Base-by-base conservation (phyloP, 2,888 invertebrate genomes). In the Strigamia transsilvanica region DNA sequence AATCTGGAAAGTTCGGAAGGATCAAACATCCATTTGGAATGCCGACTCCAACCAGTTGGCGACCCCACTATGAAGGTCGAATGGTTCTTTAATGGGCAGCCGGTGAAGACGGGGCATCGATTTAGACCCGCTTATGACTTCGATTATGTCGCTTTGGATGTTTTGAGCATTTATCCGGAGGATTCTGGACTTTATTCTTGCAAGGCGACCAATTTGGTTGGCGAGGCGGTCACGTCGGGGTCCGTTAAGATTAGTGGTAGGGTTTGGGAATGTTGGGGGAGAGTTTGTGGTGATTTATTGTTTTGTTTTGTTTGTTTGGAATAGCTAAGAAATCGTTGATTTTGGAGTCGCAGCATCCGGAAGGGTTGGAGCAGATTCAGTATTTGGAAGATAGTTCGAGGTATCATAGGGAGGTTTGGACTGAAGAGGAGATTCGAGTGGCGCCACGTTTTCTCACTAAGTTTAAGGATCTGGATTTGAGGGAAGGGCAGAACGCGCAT, bases 161-260 rank as follows among this genome's bases (percentile, higher is more conserved):
- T 99, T 80, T 90, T 98, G 27, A 97, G 97, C 86, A 97, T 98
- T 32, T 98, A 98, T 87, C 96, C 99, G n/a, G 94, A 94, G 86
- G 99, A 99, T 89, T 96, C 96, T 7, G 98, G 98, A 21, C 94
- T 97, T 0, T 99, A 98, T 88, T 96, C 96, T 13, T 98, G 97
- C 86, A 94, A 94, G 88, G 98, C 98, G 0, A 93, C 95, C 82
- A 99, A 99, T 88, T 94, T 94, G 86, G 91, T 96, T 38, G 99
- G 99, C 2, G 95, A 97, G 90, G 96, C 97, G 23, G 94, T 96
- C 7, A 97, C 98, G 5, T 94, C 96, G 0, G 96, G 97, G 86
- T 94, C 96, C 0, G 92, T 97, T 15, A 92, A 94, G 86, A 94
- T 96, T 2, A 94, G 95, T 85, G 87, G 89, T 88, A 86, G 85